Percentiles rank a stretch among this genome's conserved stretches.
Evolutionary conservation across 2,113 vertebrate genomes (phyloP).

Genomic region (Psephotus haematonotus): DNA sequence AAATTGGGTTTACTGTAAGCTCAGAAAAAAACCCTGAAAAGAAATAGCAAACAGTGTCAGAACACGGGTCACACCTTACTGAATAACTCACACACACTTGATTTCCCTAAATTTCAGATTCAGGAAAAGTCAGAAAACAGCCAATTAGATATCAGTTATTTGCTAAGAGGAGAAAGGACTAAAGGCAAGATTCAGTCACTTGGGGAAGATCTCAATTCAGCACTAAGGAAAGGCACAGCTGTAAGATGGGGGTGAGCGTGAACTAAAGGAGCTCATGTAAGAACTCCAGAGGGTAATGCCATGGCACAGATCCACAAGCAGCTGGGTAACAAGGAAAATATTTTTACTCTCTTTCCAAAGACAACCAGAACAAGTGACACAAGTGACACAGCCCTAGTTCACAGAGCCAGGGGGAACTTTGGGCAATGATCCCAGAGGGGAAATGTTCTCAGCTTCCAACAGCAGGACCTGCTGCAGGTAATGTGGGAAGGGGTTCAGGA

Average conservation of each 20-base stretch:
- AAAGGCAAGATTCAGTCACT: neutral
- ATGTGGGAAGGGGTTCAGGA: neutral
- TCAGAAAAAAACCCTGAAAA: neutral
- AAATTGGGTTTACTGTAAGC: slow-evolving; percentile 53
- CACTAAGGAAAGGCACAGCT: neutral
- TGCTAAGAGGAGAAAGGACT: neutral
- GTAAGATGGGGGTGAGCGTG: neutral
- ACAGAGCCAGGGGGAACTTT: neutral
- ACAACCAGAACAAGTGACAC: neutral
- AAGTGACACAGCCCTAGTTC: neutral
- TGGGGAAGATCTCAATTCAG: neutral
- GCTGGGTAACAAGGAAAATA: neutral
- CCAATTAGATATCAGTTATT: neutral
- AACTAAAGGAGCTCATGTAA: neutral
- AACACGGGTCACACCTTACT: neutral
- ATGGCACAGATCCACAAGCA: neutral
- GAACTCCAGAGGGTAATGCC: neutral
- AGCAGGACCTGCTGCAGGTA: neutral
- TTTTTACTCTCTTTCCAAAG: neutral
- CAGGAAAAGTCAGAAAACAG: neutral
- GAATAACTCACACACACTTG: neutral
- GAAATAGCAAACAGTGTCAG: neutral
- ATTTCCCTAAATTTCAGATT: neutral
- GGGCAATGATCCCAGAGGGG: neutral
- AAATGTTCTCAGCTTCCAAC: neutral